phyloP scores from a whole-genome alignment of 2,113 vertebrate genomes.

The Amia ocellicauda region DNA sequence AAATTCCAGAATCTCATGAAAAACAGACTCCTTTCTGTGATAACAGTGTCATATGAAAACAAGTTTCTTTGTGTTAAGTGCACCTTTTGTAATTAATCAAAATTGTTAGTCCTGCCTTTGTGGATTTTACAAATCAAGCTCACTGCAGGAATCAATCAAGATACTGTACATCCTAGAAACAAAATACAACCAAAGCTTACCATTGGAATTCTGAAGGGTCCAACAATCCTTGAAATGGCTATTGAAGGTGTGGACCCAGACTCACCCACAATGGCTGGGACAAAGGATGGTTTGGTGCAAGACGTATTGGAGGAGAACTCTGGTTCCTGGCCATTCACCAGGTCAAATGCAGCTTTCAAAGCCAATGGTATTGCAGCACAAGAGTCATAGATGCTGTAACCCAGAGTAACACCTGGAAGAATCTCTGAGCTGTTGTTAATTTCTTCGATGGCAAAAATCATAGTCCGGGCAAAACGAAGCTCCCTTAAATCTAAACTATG shows the following conservation, averaged over 20 bases:
- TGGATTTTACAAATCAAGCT: too few species aligned
- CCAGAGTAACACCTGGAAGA: slow-evolving; percentile 50
- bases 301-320: neutral
- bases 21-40: too few species aligned
- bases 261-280: slow-evolving; percentile 50
- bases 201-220: slow-evolving; percentile 55
- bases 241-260: slow-evolving; percentile 59
- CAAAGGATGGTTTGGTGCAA: slow-evolving; percentile 37
- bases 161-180: too few species aligned
- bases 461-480: slow-evolving; percentile 49
- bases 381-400: slow-evolving; percentile 58
- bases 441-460: slow-evolving; percentile 60
- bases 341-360: slow-evolving; percentile 45
- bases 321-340: slow-evolving; percentile 39
- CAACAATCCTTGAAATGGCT: slow-evolving; percentile 47
- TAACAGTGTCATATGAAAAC: too few species aligned
- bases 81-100: too few species aligned
- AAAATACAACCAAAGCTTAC: slow-evolving; percentile 31
- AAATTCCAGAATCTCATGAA: too few species aligned
- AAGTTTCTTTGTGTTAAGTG: too few species aligned
- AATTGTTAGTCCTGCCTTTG: too few species aligned
- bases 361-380: slow-evolving; percentile 46
- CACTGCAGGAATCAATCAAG: too few species aligned
- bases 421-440: slow-evolving; percentile 61
- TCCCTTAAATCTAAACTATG: slow-evolving; percentile 46